Evolutionary conservation across 2,888 invertebrate genomes (phyloP), one percentile per base, ranked within the genome.

Genomic region (Eubasilissa splendida): DNA sequence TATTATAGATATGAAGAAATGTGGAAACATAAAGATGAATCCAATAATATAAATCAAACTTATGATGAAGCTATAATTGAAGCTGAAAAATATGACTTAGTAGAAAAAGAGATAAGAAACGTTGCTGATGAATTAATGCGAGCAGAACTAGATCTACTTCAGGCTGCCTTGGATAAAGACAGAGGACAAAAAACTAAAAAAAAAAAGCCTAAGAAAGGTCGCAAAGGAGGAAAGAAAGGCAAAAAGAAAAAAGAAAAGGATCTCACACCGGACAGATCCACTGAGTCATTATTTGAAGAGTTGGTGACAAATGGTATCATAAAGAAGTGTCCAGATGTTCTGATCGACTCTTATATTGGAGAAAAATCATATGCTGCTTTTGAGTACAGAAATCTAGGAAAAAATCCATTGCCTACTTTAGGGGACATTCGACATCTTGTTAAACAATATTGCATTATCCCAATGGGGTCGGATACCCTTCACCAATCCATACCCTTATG

Each of bases 161-260:
- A 94, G 87, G 92, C 94, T 84, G 97, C 96, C 4, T 91, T 92
- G 80, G 94, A 95, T 84, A 91, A 92, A 85, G 95, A 95, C 85
- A 95, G 95, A 85, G 95, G 95, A 0, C 96, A 95, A 86, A 95
- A 96, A 85, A 88, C 91, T 0, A 95, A 95, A 85, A 96, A 96
- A 86, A 92, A 92, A 58, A 94, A 94, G 84, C 96, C 96, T 85
- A 93, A 93, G 87, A 93, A 96, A 88, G 91, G 94, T 0, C 92
- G 95, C 56, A 92, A 95, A 12, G 94, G 95, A 50, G 95, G 95
- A 0, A 97, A 97, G 85, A 98, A 98, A 86, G 93, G 93, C 84
- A 97, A 97, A 87, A 97, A 96, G 89, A 97, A 96, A 87, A 97
- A 97, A 87, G 97, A 97, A 86, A 98, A 98, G 87, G 98, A 98